phyloP scores from a whole-genome alignment of 2,797 vertebrate species.

The Enteromius afrohamiltoni region DNA sequence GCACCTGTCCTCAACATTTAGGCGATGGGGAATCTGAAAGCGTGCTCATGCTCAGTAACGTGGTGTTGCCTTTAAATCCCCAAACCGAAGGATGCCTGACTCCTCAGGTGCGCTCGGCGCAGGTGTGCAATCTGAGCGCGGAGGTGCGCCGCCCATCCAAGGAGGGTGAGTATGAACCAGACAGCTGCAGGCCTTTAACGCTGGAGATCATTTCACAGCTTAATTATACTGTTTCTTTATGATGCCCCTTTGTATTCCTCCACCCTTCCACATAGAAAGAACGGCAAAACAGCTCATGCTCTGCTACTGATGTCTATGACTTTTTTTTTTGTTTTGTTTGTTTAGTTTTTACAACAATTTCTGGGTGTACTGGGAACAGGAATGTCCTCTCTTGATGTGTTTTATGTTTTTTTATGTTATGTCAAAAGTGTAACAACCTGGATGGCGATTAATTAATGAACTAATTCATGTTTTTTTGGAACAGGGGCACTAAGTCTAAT shows the following conservation, averaged over 20 bases:
- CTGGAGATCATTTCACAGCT: slow-evolving; percentile 40
- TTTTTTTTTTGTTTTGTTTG: background rate
- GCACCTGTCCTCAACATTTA: slow-evolving; percentile 97
- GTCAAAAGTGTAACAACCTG: slow-evolving; percentile 17
- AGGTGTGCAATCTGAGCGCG: slow-evolving; percentile 95
- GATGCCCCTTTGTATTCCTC: slow-evolving; percentile 40
- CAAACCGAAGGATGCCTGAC: slow-evolving; percentile 98
- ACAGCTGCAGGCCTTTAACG: slow-evolving; percentile 32
- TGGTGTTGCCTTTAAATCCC: slow-evolving; percentile 97
- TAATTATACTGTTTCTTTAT: slow-evolving; percentile 40
- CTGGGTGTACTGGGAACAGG: background rate
- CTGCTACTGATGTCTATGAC: slow-evolving; percentile 30
- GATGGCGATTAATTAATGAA: slow-evolving; percentile 6
- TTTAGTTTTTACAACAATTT: slow-evolving; percentile 19
- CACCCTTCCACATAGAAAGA: slow-evolving; percentile 41
- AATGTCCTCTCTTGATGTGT: slow-evolving; percentile 7
- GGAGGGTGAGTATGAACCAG: slow-evolving; percentile 90
- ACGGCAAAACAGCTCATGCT: slow-evolving; percentile 34
- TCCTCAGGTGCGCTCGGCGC: slow-evolving; percentile 94
- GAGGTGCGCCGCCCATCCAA: slow-evolving; percentile 95
- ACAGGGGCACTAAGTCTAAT: slow-evolving; percentile 13
- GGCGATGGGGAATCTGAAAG: slow-evolving; percentile 94
- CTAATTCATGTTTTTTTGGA: background rate
- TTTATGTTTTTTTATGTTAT: slow-evolving; percentile 15
- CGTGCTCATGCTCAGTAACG: slow-evolving; percentile 94